Base-by-base conservation (phyloP, 2,888 invertebrate species). In the Coenonympha arcania region DNA sequence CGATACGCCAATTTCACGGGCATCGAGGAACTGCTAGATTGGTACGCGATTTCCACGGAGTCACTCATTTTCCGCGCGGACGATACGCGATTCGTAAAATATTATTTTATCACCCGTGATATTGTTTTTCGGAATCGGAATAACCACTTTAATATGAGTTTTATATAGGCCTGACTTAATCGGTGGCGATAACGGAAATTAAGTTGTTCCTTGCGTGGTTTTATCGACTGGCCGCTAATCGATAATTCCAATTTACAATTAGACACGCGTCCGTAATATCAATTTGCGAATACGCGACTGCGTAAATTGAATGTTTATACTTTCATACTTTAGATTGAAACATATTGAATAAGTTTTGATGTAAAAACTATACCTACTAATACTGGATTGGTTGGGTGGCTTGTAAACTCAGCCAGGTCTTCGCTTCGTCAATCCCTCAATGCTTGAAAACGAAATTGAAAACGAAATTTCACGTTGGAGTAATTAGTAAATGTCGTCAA, bases 1-100 rank as follows among this genome's bases (percentile, higher is more conserved):
- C 85, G 85, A 84, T 85, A 83, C 84, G 85, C 79, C 83, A 83
- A 86, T 86, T 86, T 86, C 85, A 86, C 78, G 85, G 85, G 79
- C 83, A 85, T 86, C 85, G 84, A 81, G 81, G 84, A 76, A 80
- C 80, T 74, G 80, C 81, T 83, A 81, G 83, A 79, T 84, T 83
- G 39, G 39, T 24, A 24, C 39, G 83, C 80, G 85, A 84, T 85
- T 86, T 82, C 80, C 83, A 78, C 73, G 76, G 70, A 81, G 85
- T 85, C 84, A 83, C 76, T 81, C 84, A 85, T 85, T 85, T 85
- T 85, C 85, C 85, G 85, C 82, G 75, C 77, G 73, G 76, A 67
- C 71, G 71, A 73, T 72, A 69, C 67, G 64, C 71, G 72, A 70
- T 71, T 68, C 69, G 67, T 73, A 70, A 77, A 71, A 76, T 77